Evolutionary conservation across 2,797 vertebrate species (phyloP), one percentile per base, ranked within the genome.

Genomic region (Natrix natrix): DNA sequence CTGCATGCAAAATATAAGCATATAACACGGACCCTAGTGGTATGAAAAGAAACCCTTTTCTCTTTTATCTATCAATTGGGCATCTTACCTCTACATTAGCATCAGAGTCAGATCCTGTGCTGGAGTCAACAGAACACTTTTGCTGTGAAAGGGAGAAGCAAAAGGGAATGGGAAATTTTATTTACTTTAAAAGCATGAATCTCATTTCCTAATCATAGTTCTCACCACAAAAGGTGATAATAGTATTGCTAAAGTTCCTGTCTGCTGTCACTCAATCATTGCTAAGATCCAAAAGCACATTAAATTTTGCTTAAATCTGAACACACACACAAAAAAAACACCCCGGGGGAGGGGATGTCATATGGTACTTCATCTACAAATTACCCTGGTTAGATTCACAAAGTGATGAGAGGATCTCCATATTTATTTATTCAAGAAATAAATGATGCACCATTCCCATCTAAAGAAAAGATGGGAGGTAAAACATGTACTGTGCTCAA

Each of bases 71-170:
- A n/a, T 37, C 69, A 20, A 14, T 32, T 56, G 48, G 32, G 24
- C 37, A 43, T 59, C 74, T 97, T 98, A 98, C 96, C 98, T 98
- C 92, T 14, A 0, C 86, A 3, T 96, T 98, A 60, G 96, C 96
- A 95, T 99, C 98, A 0, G 98, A 97, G 94, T 99, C 98, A 0
- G 98, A 98, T 92, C 98, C 98, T 0, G 98, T 98, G 93, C 98
- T 99, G 52, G 98, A 99, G 89, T 98, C 98, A 93, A 98, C 97
- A 93, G 96, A 96, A 94, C 98, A 98, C 97, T 98, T 98, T 95
- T 98, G 96, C 98, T 98, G 93, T 91, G 59, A 95, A 63, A 83
- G 88, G 37, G 90, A 26, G 17, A 87, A 88, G 28, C 91, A 92
- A 95, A 91, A 90, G 54, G 69, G 7, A 90, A 52, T 48, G 55